Evolutionary conservation across 2,797 vertebrate species (phyloP), one percentile per base, ranked within the genome.

Genomic region (Tiaroga cobitis): DNA sequence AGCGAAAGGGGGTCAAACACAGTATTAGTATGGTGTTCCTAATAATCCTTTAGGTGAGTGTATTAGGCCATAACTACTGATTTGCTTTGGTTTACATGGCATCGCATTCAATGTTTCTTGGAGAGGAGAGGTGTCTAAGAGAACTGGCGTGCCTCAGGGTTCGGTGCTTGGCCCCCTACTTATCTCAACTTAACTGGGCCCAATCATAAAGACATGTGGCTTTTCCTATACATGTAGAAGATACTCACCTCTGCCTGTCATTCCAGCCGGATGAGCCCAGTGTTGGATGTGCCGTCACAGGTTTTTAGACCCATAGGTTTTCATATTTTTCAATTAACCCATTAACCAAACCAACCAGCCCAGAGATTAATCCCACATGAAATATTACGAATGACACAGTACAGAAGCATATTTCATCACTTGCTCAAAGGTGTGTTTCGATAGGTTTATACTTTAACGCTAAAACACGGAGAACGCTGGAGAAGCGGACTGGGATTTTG

Each of bases 251-350:
- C 13, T 59, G 51, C 11, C 32, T 59, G 51, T n/a, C 34, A 16
- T 59, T 77, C 7, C 11, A 59, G 11, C 51, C 1, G 15, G 32
- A 37, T 75, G 21, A 56, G 32, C 59, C 59, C 5, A 76, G 37
- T 16, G 32, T 24, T 59, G 59, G 34, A 59, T 39, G 21, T n/a
- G 32, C 54, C 7, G 5, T n/a, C 49, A 29, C 5, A 74, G 26
- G 5, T 74, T 74, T 74, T 51, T 49, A 51, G 18, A 76, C 51
- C 15, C 51, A 7, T 34, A 74, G 26, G 16, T 13, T 34, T 75
- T 34, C 46, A 54, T 4, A 54, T 51, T 75, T 74, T 54, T 54
- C 29, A 76, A 56, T n/a, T 56, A 76, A 76, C 32, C 51, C 51
- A 39, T n/a, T 32, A 56, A 56, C 51, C 49, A 76, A 37, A 76